Percentiles rank a stretch among this genome's conserved stretches.
phyloP scores from a whole-genome alignment of 2,888 invertebrate genomes.

The Caenorhabditis auriculariae region DNA sequence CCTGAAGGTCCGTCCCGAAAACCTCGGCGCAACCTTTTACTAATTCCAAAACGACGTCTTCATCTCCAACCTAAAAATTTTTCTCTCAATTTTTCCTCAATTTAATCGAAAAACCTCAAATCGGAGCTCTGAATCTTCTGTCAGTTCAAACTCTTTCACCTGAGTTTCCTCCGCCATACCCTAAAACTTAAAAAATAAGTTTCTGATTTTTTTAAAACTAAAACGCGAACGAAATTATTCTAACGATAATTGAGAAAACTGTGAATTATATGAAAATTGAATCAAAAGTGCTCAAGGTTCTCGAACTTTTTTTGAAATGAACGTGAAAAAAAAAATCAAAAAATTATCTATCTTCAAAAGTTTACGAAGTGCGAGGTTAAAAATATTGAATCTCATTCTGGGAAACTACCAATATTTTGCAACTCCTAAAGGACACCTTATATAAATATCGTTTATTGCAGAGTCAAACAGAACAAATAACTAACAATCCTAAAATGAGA shows the following conservation, averaged over 20 bases:
- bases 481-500: too few species aligned
- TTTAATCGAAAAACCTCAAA: slow-evolving; percentile 40
- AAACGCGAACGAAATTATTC: too few species aligned
- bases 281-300: slow-evolving; percentile 18
- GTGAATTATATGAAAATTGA: too few species aligned
- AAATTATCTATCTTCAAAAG: background rate
- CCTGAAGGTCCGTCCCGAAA: slow-evolving; percentile 92
- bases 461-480: too few species aligned
- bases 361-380: background rate
- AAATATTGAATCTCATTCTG: too few species aligned
- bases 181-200: too few species aligned
- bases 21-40: slow-evolving; percentile 89
- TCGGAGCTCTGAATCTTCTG: slow-evolving; percentile 57
- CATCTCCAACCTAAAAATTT: slow-evolving; percentile 19
- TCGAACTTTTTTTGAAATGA: slow-evolving; percentile 4
- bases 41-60: slow-evolving; percentile 70
- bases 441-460: too few species aligned
- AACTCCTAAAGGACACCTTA: too few species aligned
- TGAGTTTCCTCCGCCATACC: background rate
- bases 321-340: background rate
- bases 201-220: too few species aligned
- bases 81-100: background rate
- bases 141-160: slow-evolving; percentile 39
- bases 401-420: too few species aligned
- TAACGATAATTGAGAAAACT: too few species aligned